Conservation (phyloP, 2,113 vertebrate species). For the Pteronura brasiliensis region DNA sequence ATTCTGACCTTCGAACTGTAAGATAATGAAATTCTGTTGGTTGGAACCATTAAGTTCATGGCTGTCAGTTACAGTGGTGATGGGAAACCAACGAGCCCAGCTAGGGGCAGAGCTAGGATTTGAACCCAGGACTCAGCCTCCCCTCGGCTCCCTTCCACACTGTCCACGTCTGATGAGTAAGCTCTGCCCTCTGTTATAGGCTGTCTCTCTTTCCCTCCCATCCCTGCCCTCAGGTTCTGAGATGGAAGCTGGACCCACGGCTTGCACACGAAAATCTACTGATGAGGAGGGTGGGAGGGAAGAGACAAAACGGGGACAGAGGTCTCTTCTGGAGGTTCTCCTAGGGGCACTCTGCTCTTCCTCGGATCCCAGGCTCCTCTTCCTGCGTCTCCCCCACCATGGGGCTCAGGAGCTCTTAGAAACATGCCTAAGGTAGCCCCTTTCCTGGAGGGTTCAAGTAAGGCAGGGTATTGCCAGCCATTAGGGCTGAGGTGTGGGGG, state of each 20-base stretch:
- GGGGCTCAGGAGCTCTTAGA: not conserved
- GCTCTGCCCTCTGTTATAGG: not conserved
- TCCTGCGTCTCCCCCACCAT: not conserved
- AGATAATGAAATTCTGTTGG: not conserved
- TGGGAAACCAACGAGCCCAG: not conserved
- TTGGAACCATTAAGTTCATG: not conserved
- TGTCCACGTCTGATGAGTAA: not conserved
- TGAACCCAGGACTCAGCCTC: not conserved
- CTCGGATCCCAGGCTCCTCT: not conserved
- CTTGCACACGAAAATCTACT: not conserved
- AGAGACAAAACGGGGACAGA: not conserved
- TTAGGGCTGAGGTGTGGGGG: not conserved
- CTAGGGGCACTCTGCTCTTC: not conserved
- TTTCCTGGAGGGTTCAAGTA: not conserved
- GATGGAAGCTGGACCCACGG: not conserved
- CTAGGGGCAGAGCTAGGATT: not conserved
- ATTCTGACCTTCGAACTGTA: not conserved
- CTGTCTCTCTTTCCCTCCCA: not conserved
- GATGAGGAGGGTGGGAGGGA: not conserved
- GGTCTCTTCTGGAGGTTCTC: not conserved
- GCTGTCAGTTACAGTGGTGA: not conserved
- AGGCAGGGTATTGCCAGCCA: not conserved
- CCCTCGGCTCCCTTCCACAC: accelerated
- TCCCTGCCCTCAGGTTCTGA: not conserved
- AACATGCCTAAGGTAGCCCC: not conserved